These are phyloP conservation scores for Manis pentadactyla DNA, from an alignment of 2,797 vertebrate genomes.

Conservation along the genomic window DNA sequence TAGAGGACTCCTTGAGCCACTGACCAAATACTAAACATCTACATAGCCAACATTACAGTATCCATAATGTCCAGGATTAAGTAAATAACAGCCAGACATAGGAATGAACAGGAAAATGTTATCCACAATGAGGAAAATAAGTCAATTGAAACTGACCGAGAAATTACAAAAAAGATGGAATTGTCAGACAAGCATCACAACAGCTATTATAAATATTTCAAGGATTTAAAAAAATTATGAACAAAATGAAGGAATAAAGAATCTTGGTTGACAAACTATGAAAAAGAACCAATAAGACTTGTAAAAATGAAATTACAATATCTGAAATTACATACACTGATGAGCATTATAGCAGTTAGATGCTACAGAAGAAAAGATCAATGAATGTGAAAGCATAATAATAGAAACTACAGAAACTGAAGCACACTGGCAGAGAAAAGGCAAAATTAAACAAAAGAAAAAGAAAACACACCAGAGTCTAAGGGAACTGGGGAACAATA, in stretches of 20 bases:
- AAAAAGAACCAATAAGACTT: not conserved
- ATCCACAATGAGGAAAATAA: not conserved
- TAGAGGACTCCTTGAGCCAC: not conserved
- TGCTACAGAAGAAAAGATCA: not conserved
- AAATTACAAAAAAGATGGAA: not conserved
- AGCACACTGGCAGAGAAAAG: not conserved
- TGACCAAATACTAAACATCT: not conserved
- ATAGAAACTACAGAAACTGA: not conserved
- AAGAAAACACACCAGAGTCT: not conserved
- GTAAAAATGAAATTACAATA: not conserved
- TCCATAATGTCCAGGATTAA: not conserved
- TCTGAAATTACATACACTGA: not conserved
- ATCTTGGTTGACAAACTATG: not conserved
- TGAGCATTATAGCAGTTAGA: not conserved
- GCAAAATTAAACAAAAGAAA: not conserved
- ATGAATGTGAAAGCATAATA: not conserved
- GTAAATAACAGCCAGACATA: not conserved
- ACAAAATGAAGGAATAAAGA: not conserved
- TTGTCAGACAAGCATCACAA: not conserved
- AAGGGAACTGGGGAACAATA: not conserved
- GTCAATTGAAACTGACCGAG: not conserved
- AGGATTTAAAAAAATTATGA: constrained; percentile 11
- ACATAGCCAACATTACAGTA: not conserved
- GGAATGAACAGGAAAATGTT: not conserved
- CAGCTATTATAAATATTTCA: not conserved